Evolutionary conservation across 2,797 vertebrate genomes (phyloP).

Genomic region (Sphaeramia orbicularis): DNA sequence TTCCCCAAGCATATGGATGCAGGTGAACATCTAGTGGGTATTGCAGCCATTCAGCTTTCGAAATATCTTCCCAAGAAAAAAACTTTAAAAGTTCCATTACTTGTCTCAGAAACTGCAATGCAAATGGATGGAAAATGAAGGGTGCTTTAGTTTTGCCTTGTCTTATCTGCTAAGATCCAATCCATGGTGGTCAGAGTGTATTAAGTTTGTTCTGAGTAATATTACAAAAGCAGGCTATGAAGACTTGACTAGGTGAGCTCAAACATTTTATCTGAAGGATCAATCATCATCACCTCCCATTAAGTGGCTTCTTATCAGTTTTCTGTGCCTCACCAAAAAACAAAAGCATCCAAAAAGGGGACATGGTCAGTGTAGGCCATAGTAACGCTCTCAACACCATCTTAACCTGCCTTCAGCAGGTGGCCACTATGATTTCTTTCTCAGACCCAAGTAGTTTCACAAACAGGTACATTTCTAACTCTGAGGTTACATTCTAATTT

Average conservation of each 20-base stretch:
- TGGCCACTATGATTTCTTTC: not conserved
- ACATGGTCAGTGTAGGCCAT: not conserved
- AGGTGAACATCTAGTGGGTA: not conserved
- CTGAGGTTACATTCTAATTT: not conserved
- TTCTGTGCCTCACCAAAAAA: not conserved
- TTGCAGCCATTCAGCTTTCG: not conserved
- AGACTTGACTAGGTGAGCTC: not conserved
- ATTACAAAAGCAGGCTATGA: not conserved
- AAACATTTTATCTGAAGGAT: not conserved
- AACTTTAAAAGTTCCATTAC: not conserved
- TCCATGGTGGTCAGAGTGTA: not conserved
- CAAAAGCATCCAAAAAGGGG: conserved; percentile 1
- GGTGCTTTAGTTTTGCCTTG: not conserved
- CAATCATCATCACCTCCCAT: not conserved
- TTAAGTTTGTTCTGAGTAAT: not conserved
- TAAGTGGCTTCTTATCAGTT: not conserved
- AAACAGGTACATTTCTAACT: not conserved
- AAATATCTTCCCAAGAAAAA: not conserved
- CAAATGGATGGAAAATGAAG: not conserved
- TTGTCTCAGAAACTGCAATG: not conserved
- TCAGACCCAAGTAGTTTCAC: not conserved
- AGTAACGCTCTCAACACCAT: not conserved
- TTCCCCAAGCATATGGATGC: not conserved
- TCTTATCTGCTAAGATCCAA: not conserved
- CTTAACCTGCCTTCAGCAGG: not conserved